Evolutionary conservation across 2,797 vertebrate genomes (phyloP).

Genomic region (Cryptoprocta ferox): DNA sequence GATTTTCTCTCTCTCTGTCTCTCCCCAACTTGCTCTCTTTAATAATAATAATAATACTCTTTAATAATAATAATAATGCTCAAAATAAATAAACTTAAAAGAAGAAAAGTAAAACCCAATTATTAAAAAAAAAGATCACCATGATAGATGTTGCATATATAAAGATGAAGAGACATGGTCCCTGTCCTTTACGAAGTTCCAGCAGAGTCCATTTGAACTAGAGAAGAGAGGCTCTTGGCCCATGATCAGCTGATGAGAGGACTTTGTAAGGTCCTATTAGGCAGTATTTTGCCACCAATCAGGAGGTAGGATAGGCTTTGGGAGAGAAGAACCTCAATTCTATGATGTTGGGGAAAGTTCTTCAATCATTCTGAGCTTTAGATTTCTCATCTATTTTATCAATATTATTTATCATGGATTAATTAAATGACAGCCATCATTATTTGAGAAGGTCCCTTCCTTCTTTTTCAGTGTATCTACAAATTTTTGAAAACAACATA

Average conservation of each 20-base stretch:
- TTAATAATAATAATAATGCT: too few relatives aligned
- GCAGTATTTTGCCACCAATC: neutral
- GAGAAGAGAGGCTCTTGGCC: neutral
- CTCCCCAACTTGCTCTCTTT: too few relatives aligned
- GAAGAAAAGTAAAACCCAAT: too few relatives aligned
- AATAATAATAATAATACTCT: too few relatives aligned
- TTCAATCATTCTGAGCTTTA: neutral
- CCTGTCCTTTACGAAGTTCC: neutral
- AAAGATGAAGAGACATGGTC: neutral
- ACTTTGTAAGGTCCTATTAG: constrained; percentile 5
- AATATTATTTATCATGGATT: neutral
- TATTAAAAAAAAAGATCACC: neutral
- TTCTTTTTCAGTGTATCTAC: neutral
- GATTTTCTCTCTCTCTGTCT: too few relatives aligned
- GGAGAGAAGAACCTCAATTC: neutral
- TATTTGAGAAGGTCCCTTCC: neutral
- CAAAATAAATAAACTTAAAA: too few relatives aligned
- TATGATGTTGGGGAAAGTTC: neutral
- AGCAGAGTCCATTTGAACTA: neutral
- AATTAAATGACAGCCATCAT: neutral
- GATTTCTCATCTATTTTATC: neutral
- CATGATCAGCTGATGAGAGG: neutral
- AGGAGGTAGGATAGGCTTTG: neutral
- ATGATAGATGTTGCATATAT: neutral
- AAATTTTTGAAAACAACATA: neutral